A percentile compares a stretch with the other conserved stretches of the same genome.
Evolutionary conservation across 2,888 invertebrate species (phyloP).

Genomic region (Chalcis sispes): DNA sequence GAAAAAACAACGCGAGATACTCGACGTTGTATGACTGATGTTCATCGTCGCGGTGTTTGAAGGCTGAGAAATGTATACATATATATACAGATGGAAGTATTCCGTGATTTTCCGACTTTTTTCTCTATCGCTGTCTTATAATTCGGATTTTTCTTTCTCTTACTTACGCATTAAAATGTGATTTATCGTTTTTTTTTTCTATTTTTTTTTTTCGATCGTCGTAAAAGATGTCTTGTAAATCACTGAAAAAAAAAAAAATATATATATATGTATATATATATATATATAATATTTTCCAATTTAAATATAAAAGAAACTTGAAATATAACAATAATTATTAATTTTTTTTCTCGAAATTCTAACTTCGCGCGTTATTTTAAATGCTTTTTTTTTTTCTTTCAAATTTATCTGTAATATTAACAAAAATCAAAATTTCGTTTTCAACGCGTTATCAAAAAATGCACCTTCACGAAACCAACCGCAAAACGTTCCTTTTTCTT

Average conservation of each 20-base stretch:
- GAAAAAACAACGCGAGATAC: no score
- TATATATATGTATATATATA: no score
- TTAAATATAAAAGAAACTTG: no score
- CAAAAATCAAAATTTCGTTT: no score
- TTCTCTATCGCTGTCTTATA: constrained; percentile 30
- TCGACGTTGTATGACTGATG: constrained; percentile 50
- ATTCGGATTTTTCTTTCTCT: constrained; percentile 16
- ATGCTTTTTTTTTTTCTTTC: no score
- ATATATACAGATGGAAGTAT: neutral
- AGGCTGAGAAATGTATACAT: neutral
- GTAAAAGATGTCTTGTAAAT: neutral
- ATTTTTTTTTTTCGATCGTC: neutral
- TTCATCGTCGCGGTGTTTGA: constrained; percentile 5
- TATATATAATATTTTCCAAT: no score
- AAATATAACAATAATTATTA: neutral
- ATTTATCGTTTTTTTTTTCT: constrained; percentile 37
- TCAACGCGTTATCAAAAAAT: no score
- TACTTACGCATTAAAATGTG: constrained; percentile 26
- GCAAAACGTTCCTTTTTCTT: neutral
- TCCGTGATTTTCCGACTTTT: constrained; percentile 37
- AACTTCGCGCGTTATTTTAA: no score
- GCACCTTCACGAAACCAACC: no score
- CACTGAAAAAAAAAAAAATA: no score
- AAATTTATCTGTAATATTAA: no score
- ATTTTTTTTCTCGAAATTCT: neutral